These are phyloP conservation scores for Acrocera orbiculus DNA, from an alignment of 2,888 invertebrate species.

Conservation along the genomic window DNA sequence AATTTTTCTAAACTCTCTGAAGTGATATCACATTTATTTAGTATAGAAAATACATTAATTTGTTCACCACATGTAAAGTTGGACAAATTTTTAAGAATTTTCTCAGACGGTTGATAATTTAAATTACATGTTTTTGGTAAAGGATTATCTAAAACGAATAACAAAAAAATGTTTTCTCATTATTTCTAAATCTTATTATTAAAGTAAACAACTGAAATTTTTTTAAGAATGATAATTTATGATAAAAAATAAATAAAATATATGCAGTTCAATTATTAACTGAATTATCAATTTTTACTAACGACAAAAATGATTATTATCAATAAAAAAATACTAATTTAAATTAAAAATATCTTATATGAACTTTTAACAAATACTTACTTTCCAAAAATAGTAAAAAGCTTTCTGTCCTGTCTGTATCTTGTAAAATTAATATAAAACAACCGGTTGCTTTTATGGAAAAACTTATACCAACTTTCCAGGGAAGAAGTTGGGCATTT, in stretches of 20 bases:
- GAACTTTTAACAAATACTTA: conserved; percentile 15
- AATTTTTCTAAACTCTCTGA: neutral
- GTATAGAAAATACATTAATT: conserved; percentile 30
- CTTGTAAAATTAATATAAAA: conserved; percentile 32
- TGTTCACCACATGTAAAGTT: conserved; percentile 20
- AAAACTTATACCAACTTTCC: conserved; percentile 36
- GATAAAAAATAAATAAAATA: too few relatives aligned
- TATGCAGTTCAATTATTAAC: too few relatives aligned
- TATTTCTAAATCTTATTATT: too few relatives aligned
- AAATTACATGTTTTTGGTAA: conserved; percentile 29
- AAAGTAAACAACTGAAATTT: too few relatives aligned
- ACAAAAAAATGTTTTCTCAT: conserved; percentile 1
- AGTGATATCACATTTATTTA: conserved; percentile 29
- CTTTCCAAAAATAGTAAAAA: conserved; percentile 34
- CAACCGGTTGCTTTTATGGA: conserved; percentile 29
- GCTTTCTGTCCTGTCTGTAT: conserved; percentile 35
- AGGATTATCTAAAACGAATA: conserved; percentile 22
- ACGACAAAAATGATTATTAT: too few relatives aligned
- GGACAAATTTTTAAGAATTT: conserved; percentile 22
- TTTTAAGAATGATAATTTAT: too few relatives aligned
- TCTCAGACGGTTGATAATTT: conserved; percentile 25
- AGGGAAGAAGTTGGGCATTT: conserved; percentile 34
- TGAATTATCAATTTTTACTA: too few relatives aligned
- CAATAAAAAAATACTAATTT: too few relatives aligned
- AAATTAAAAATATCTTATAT: neutral